Evolutionary conservation across 2,797 vertebrate species (phyloP).

Genomic region (Carapus acus): DNA sequence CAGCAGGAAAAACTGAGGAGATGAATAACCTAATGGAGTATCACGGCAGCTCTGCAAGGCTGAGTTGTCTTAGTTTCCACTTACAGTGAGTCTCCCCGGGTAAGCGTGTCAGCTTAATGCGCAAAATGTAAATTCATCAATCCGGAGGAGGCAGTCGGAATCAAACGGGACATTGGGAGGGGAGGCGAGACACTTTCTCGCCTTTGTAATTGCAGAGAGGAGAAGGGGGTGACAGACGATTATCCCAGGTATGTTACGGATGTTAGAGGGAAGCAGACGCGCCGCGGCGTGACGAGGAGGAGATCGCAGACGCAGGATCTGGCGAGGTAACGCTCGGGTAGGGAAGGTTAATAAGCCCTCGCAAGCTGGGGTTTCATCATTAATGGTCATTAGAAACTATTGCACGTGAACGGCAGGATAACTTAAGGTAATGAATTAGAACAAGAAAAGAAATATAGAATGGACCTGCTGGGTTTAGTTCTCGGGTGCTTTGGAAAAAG

Average conservation of each 20-base stretch:
- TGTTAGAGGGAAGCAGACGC: conserved; percentile 40
- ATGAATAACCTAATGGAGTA: conserved; percentile 24
- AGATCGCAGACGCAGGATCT: conserved; percentile 26
- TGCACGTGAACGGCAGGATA: neutral
- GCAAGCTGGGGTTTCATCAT: conserved; percentile 17
- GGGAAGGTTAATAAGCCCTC: conserved; percentile 35
- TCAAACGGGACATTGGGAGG: conserved; percentile 42
- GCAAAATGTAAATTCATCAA: conserved; percentile 57
- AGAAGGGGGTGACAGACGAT: conserved; percentile 56
- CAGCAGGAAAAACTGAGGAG: neutral
- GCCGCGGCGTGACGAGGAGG: conserved; percentile 41
- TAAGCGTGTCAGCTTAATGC: conserved; percentile 40
- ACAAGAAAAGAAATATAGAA: too few species aligned
- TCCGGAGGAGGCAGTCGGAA: conserved; percentile 40
- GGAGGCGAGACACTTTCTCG: conserved; percentile 1
- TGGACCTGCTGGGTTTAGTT: too few species aligned
- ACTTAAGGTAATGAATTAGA: neutral
- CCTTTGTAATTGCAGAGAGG: conserved; percentile 50
- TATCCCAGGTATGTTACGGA: conserved; percentile 54
- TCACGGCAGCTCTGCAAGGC: conserved; percentile 30
- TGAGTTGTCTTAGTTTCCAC: conserved; percentile 33
- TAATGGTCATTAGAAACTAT: conserved; percentile 8
- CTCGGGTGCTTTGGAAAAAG: too few species aligned
- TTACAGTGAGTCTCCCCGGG: conserved; percentile 30
- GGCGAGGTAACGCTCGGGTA: conserved; percentile 30